Evolutionary conservation across 2,797 vertebrate genomes (phyloP).

Genomic region (Myoxocephalus aenaeus): DNA sequence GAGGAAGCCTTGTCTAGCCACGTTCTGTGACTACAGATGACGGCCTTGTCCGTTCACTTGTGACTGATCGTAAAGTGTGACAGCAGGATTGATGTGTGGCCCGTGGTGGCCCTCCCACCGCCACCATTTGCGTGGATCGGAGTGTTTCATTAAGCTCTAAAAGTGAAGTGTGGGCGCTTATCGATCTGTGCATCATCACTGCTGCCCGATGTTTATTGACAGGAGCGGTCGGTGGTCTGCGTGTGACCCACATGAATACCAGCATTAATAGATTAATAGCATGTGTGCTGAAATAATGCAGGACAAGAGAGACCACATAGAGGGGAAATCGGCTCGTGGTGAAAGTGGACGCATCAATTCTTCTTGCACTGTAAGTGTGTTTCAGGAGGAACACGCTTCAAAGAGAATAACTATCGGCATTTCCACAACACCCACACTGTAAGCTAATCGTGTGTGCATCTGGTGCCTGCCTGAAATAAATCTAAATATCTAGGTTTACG

Average conservation of each 20-base stretch:
- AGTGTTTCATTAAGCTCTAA: constrained; percentile 38
- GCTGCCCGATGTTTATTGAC: constrained; percentile 64
- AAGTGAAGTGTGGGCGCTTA: constrained; percentile 26
- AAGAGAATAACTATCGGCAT: neutral
- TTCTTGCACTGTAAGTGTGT: neutral
- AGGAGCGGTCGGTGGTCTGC: constrained; percentile 50
- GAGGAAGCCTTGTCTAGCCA: neutral
- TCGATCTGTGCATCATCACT: constrained; percentile 43
- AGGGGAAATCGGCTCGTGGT: constrained; percentile 2
- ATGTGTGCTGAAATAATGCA: constrained; percentile 17
- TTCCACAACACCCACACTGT: neutral
- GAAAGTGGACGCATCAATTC: neutral
- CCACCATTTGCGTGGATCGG: constrained; percentile 14
- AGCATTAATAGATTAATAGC: constrained; percentile 24
- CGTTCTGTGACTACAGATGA: neutral
- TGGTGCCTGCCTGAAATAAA: constrained; percentile 32
- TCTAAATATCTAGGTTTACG: constrained; percentile 39
- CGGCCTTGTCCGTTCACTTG: neutral
- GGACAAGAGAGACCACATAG: constrained; percentile 27
- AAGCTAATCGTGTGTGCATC: constrained; percentile 10
- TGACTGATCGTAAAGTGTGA: constrained; percentile 21
- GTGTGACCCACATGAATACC: constrained; percentile 69
- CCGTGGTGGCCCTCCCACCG: neutral
- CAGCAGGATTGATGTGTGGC: constrained; percentile 38
- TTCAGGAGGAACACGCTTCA: neutral